A percentile compares a stretch with the other conserved stretches of the same genome.
phyloP scores from a whole-genome alignment of 2,888 invertebrate genomes.

The Girardia tigrina region DNA sequence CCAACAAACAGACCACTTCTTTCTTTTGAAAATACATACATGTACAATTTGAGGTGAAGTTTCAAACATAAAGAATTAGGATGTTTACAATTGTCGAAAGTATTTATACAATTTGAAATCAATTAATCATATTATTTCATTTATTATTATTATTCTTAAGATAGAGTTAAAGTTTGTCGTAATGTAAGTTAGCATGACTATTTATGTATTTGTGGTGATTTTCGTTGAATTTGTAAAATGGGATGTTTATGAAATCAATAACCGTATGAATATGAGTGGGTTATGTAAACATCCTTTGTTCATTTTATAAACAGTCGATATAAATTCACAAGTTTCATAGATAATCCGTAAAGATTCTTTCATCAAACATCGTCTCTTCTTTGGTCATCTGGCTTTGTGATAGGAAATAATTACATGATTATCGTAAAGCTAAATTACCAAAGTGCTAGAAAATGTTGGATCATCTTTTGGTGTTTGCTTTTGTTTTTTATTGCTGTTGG shows the following conservation, averaged over 20 bases:
- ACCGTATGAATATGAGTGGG: not conserved
- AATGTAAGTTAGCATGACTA: not conserved
- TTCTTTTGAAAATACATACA: constrained; percentile 23
- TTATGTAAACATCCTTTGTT: constrained; percentile 19
- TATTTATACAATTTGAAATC: constrained; percentile 17
- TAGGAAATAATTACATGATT: not conserved
- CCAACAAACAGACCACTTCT: not conserved
- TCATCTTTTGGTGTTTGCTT: not conserved
- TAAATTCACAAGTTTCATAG: not conserved
- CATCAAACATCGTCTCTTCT: constrained; percentile 1
- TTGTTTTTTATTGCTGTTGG: too few relatives aligned
- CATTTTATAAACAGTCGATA: constrained; percentile 17
- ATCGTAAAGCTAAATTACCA: constrained; percentile 23
- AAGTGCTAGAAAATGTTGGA: constrained; percentile 23
- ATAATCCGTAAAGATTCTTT: not conserved
- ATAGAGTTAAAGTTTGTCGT: not conserved
- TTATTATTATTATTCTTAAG: not conserved
- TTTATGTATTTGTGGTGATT: constrained; percentile 3
- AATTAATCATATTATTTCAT: constrained; percentile 17
- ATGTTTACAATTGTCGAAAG: constrained; percentile 3
- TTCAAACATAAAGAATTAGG: constrained; percentile 23
- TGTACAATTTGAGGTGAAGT: constrained; percentile 16
- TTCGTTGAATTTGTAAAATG: not conserved
- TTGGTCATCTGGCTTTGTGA: constrained; percentile 23
- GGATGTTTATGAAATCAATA: constrained; percentile 23